Evolutionary conservation across 2,888 invertebrate genomes (phyloP).

Genomic region (Stramonita haemastoma): DNA sequence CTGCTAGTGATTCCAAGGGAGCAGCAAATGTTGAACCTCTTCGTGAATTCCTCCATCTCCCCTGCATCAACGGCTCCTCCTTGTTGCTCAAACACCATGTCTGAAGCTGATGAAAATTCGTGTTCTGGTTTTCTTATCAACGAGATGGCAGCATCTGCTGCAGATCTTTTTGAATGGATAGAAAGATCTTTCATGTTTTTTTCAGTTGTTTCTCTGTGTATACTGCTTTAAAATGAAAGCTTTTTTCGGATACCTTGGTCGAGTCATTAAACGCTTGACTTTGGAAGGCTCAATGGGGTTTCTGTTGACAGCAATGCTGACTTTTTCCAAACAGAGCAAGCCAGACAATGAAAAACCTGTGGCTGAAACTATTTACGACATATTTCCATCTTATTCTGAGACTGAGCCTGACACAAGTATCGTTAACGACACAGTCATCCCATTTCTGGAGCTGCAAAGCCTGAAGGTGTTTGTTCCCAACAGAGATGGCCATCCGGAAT

Average conservation of each 20-base stretch:
- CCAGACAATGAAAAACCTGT: too few relatives aligned
- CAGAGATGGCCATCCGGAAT: slow-evolving; percentile 4
- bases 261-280: neutral
- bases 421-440: neutral
- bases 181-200: neutral
- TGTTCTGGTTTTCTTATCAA: neutral
- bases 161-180: neutral
- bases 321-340: too few relatives aligned
- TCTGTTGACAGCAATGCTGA: neutral
- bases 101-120: neutral
- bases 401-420: neutral
- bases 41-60: neutral
- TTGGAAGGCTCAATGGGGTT: slow-evolving; percentile 5
- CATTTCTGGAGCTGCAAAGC: neutral
- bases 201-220: neutral
- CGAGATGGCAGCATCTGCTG: neutral
- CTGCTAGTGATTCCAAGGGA: slow-evolving; percentile 17
- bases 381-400: slow-evolving; percentile 5
- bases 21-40: slow-evolving; percentile 14
- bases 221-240: neutral
- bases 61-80: neutral
- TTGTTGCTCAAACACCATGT: neutral
- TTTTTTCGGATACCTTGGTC: neutral
- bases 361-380: neutral
- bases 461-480: neutral